A percentile compares a stretch with the other conserved stretches of the same genome.
Conservation (phyloP, 2,888 invertebrate species). For the Diplolepis rosae region DNA sequence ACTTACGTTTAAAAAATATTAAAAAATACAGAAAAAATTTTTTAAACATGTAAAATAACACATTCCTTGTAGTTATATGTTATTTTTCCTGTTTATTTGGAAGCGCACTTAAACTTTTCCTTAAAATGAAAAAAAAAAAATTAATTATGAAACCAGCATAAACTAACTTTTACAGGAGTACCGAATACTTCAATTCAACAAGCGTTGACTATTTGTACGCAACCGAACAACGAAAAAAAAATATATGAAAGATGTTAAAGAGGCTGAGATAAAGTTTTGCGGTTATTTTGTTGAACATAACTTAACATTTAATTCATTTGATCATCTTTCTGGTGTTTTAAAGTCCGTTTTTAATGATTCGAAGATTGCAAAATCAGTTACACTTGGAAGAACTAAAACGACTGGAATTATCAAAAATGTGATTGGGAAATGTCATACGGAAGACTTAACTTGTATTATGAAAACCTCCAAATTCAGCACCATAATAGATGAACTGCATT, state of each 20-base stretch:
- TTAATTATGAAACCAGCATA: not conserved
- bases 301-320: slow-evolving; percentile 1
- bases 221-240: not conserved
- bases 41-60: not conserved
- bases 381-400: slow-evolving; percentile 28
- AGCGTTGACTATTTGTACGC: not conserved
- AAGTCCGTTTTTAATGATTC: slow-evolving; percentile 24
- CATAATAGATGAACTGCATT: slow-evolving; percentile 37
- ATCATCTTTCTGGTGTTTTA: slow-evolving; percentile 5
- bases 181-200: not conserved
- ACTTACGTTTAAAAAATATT: not conserved
- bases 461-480: slow-evolving; percentile 32
- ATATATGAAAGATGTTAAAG: not conserved
- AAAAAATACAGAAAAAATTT: not conserved
- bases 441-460: slow-evolving; percentile 28
- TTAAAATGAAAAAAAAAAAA: not conserved
- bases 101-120: not conserved
- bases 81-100: not conserved
- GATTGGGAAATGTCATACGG: slow-evolving; percentile 24
- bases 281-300: slow-evolving; percentile 21
- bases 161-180: not conserved
- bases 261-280: slow-evolving; percentile 25
- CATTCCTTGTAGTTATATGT: not conserved
- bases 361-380: not conserved
- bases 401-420: slow-evolving; percentile 27